Conservation (phyloP, 2,888 invertebrate species). For the Andrena haemorrhoa region DNA sequence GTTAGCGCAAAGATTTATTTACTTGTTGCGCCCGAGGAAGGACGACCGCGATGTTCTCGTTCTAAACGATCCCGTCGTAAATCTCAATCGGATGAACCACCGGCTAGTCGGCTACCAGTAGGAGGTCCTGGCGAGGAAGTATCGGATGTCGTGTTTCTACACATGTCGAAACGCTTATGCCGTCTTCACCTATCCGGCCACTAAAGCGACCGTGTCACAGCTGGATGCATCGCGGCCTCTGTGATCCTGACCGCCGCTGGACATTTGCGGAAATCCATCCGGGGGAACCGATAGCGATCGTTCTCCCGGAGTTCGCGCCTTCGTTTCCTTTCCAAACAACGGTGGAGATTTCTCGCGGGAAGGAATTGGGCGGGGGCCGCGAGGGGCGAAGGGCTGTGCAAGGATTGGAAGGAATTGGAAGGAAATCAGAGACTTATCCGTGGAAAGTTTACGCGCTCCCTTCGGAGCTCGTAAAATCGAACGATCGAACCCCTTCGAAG, state of each 20-base stretch:
- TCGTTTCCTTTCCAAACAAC: constrained; percentile 30
- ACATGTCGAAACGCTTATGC: constrained; percentile 78
- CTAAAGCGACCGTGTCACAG: constrained; percentile 66
- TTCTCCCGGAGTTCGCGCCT: constrained; percentile 27
- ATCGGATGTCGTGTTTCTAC: constrained; percentile 82
- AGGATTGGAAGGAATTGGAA: too few species aligned
- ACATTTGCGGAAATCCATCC: constrained; percentile 49
- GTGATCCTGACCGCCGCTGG: constrained; percentile 62
- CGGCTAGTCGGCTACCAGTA: constrained; percentile 11
- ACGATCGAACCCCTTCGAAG: constrained; percentile 9
- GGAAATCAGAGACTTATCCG: constrained; percentile 8
- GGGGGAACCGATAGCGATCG: constrained; percentile 29
- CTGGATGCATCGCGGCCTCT: constrained; percentile 71
- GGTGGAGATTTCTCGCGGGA: too few species aligned
- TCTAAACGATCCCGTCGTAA: constrained; percentile 35
- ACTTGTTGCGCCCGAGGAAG: constrained; percentile 27
- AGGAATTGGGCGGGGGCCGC: too few species aligned
- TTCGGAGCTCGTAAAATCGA: constrained; percentile 31
- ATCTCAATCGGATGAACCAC: constrained; percentile 53
- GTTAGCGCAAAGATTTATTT: constrained; percentile 28
- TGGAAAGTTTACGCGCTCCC: constrained; percentile 1
- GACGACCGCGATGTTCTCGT: constrained; percentile 29
- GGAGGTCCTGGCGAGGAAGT: constrained; percentile 71
- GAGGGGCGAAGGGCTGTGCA: too few species aligned
- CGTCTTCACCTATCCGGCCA: constrained; percentile 67